Evolutionary conservation across 2,797 vertebrate species (phyloP).

Genomic region (Myotis pilosus): DNA sequence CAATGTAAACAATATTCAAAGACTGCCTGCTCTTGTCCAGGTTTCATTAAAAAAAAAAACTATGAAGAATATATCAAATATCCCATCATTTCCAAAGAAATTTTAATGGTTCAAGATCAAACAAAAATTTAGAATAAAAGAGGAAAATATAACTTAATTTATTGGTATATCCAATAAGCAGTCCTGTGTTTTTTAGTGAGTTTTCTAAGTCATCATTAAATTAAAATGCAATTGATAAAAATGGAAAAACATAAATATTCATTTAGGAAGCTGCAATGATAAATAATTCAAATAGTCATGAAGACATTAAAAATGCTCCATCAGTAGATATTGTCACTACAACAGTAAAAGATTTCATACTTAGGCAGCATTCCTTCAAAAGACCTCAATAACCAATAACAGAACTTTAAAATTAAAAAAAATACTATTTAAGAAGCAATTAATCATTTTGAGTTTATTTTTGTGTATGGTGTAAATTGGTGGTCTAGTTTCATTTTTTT

Average conservation of each 20-base stretch:
- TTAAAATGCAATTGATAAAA: conserved; percentile 38
- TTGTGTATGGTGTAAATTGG: no score
- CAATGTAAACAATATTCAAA: conserved; percentile 25
- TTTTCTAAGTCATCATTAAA: conserved; percentile 9
- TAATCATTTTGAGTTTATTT: no score
- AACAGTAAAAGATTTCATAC: not conserved
- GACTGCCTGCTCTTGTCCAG: not conserved
- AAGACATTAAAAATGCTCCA: conserved; percentile 18
- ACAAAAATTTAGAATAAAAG: conserved; percentile 9
- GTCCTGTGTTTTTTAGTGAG: not conserved
- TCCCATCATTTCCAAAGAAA: conserved; percentile 5
- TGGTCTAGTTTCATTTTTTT: no score
- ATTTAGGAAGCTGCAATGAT: not conserved
- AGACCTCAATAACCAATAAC: not conserved
- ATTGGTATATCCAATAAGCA: not conserved
- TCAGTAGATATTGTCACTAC: not conserved
- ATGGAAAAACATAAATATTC: not conserved
- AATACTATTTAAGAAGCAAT: no score
- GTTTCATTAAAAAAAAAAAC: conserved; percentile 12
- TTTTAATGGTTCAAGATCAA: conserved; percentile 38
- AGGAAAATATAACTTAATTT: not conserved
- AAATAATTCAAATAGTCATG: conserved; percentile 35
- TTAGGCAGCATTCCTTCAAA: conserved; percentile 37
- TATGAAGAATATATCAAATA: not conserved
- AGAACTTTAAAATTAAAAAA: conserved; percentile 27